Percentiles rank a stretch among this genome's conserved stretches.
These are phyloP conservation scores for Tachyglossus aculeatus DNA, from an alignment of 2,797 vertebrate species.

Conservation along the genomic window DNA sequence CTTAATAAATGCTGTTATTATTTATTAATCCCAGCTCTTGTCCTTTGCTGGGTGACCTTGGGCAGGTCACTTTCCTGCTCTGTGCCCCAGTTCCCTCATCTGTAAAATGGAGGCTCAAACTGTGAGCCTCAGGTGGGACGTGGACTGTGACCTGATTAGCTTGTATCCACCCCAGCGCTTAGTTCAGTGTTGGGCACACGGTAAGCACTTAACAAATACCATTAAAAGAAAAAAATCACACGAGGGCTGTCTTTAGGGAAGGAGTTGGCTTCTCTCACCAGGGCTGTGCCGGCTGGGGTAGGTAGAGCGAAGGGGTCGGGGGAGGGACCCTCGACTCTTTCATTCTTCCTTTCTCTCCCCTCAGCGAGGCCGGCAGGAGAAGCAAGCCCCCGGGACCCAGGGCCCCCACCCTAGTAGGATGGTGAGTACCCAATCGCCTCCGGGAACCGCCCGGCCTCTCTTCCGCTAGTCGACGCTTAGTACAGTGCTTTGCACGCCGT, in stretches of 20 bases:
- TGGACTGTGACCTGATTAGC: too few species aligned
- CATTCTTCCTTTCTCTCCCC: slow-evolving; percentile 15
- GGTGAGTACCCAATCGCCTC: slow-evolving; percentile 46
- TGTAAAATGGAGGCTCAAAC: not conserved
- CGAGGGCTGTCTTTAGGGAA: too few species aligned
- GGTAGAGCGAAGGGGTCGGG: slow-evolving; percentile 7
- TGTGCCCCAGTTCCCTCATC: not conserved
- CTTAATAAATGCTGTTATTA: too few species aligned
- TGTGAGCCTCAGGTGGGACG: too few species aligned
- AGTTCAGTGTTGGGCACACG: too few species aligned
- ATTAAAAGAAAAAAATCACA: too few species aligned
- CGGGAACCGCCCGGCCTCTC: not conserved
- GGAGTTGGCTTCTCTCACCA: slow-evolving; percentile 2
- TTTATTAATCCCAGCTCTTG: too few species aligned
- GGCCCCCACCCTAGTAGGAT: slow-evolving; percentile 60
- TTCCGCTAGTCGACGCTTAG: too few species aligned
- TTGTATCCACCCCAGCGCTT: too few species aligned
- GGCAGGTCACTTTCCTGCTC: not conserved
- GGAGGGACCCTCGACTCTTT: not conserved
- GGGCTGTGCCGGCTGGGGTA: slow-evolving; percentile 7
- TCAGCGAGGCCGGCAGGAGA: slow-evolving; percentile 50
- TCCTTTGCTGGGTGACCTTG: not conserved
- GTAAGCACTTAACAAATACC: too few species aligned
- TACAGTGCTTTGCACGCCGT: too few species aligned
- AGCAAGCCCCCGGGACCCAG: too few species aligned